Percentiles rank a stretch among this genome's conserved stretches.
These are phyloP conservation scores for Boloria euphrosyne DNA, from an alignment of 2,888 invertebrate genomes.

Conservation along the genomic window DNA sequence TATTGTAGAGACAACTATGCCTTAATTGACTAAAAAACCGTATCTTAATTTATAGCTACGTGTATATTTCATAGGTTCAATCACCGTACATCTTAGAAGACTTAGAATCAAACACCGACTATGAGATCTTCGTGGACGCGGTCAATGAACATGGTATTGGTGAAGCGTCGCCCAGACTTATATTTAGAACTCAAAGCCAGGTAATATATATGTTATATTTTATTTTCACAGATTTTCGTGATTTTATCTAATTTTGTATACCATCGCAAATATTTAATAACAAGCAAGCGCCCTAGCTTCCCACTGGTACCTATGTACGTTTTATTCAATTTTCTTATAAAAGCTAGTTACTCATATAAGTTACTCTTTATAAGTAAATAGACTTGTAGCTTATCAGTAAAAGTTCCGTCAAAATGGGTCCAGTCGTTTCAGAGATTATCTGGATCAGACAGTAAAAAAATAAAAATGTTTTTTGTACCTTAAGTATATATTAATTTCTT, in stretches of 20 bases:
- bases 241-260: neutral
- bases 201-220: constrained; percentile 53
- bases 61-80: constrained; percentile 64
- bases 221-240: neutral
- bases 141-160: constrained; percentile 91
- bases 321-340: no score
- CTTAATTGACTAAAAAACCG: neutral
- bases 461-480: no score
- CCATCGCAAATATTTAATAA: neutral
- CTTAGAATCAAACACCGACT: constrained; percentile 87
- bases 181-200: constrained; percentile 88
- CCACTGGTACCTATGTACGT: no score
- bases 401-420: no score
- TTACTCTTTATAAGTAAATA: no score
- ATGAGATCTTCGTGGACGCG: constrained; percentile 91
- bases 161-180: constrained; percentile 87
- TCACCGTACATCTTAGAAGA: constrained; percentile 89
- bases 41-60: neutral
- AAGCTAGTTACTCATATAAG: no score
- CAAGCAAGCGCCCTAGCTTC: no score
- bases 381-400: no score
- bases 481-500: no score
- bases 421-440: no score
- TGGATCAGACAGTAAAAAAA: no score
- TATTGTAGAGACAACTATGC: no score